These are phyloP conservation scores for Ancistrus triradiatus DNA, from an alignment of 2,113 vertebrate species.

Conservation along the genomic window DNA sequence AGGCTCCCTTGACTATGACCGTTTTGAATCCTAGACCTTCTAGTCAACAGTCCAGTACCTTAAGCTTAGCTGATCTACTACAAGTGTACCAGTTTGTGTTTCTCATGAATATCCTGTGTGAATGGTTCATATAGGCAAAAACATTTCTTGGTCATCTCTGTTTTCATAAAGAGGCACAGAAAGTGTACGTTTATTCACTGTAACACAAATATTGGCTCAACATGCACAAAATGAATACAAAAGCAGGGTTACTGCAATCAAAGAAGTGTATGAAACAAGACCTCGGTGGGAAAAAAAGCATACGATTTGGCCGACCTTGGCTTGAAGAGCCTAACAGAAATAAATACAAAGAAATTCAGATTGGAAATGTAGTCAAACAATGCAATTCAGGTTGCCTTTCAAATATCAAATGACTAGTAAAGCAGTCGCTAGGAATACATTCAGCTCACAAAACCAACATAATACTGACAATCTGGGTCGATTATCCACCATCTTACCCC, in stretches of 20 bases:
- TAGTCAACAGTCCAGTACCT: too few species aligned
- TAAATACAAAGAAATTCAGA: slow-evolving; percentile 13
- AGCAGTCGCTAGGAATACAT: slow-evolving; percentile 54
- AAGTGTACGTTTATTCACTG: slow-evolving; percentile 36
- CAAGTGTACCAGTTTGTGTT: too few species aligned
- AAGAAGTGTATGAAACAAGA: slow-evolving; percentile 31
- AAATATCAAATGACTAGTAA: slow-evolving; percentile 44
- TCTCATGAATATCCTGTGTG: too few species aligned
- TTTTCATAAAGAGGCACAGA: slow-evolving; percentile 63
- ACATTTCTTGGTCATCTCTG: too few species aligned
- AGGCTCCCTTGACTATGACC: too few species aligned
- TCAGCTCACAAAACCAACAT: slow-evolving; percentile 50
- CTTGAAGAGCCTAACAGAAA: slow-evolving; percentile 16
- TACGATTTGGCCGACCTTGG: slow-evolving; percentile 30
- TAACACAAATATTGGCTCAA: slow-evolving; percentile 48
- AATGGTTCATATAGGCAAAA: too few species aligned
- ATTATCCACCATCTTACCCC: neutral
- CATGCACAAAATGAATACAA: slow-evolving; percentile 57
- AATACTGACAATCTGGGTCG: slow-evolving; percentile 50
- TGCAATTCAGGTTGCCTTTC: slow-evolving; percentile 18
- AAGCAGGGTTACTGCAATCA: slow-evolving; percentile 46
- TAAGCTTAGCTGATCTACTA: too few species aligned
- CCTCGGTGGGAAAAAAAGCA: slow-evolving; percentile 15
- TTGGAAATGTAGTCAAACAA: slow-evolving; percentile 35
- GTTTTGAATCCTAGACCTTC: too few species aligned